Base-by-base conservation (phyloP, 2,113 vertebrate species). In the Cynocephalus volans region DNA sequence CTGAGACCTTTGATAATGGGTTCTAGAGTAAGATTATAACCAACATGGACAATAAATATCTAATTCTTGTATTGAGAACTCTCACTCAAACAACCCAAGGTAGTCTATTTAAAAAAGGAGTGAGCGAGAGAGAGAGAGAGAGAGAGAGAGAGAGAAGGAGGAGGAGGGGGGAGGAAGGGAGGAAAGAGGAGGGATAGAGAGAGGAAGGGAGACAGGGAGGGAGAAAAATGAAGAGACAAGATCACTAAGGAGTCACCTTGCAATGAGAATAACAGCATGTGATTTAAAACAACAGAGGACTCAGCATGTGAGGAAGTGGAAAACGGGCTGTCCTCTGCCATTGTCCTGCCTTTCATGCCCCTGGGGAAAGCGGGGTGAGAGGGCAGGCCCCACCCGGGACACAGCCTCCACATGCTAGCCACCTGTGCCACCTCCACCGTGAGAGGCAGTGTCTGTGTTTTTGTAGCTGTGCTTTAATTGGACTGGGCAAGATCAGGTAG, bases 381-480 rank as follows among this genome's bases (percentile, higher is more conserved):
- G 13, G 65, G 11, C 31, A 33, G 19, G 11, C 8, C 58, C 83
- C 70, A 21, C 15, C 7, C 41, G 45, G 60, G 70, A 36, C 14
- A 26, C 8, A 62, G 41, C n/a, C 72, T 31, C 48, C 33, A 5
- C 26, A 6, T 7, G 56, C 33, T 45, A 58, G 31, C 13, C 23
- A 14, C 21, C 45, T 70, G n/a, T 19, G 45, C n/a, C 65, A 52
- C 28, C 72, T 77, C 17, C 31, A 10, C 45, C 33, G 8, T 17
- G 48, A 58, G 80, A 58, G 54, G 73, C 45, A 69, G 24, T 13
- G 26, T 75, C 80, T 90, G 31, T 85, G 62, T 70, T 80, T 88
- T 75, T 79, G 69, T 8, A 72, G 73, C 45, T 81, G 13, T 77
- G 64, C 90, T 97, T 91, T 94, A 41, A 76, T 62, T 80, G 64